phyloP scores from a whole-genome alignment of 2,113 vertebrate genomes.

The Rynchops niger region DNA sequence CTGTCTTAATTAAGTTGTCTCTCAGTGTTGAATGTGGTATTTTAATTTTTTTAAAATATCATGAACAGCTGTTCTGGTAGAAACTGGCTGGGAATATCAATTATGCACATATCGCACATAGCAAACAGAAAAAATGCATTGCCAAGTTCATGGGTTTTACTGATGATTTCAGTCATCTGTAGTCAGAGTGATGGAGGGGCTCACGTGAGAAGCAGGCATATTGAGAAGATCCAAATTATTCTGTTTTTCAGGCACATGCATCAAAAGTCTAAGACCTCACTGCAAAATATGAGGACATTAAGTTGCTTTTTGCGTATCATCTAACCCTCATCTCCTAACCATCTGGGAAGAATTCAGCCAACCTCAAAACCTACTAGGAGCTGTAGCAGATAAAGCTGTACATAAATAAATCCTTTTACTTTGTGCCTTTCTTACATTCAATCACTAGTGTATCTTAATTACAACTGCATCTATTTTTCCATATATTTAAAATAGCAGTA shows the following conservation, averaged over 20 bases:
- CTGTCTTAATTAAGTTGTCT: not conserved
- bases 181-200: slow-evolving; percentile 14
- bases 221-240: slow-evolving; percentile 20
- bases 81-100: slow-evolving; percentile 16
- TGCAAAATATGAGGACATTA: not conserved
- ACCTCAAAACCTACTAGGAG: not conserved
- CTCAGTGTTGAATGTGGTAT: not conserved
- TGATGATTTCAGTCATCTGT: slow-evolving; percentile 14
- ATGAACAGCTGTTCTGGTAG: slow-evolving; percentile 6
- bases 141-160: slow-evolving; percentile 10
- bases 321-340: not conserved
- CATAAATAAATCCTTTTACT: not conserved
- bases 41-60: not conserved
- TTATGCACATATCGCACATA: slow-evolving; percentile 16
- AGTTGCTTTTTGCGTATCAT: not conserved
- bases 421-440: not conserved
- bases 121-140: not conserved
- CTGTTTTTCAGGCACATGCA: not conserved
- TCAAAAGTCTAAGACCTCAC: not conserved
- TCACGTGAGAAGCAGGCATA: not conserved
- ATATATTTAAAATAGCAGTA: not conserved
- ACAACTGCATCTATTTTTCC: slow-evolving; percentile 12
- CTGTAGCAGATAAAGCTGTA: slow-evolving; percentile 22
- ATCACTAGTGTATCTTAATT: not conserved
- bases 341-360: slow-evolving; percentile 7